A percentile compares a stretch with the other conserved stretches of the same genome.
Evolutionary conservation across 2,888 invertebrate genomes (phyloP).

Genomic region (Xanthia icteritia): DNA sequence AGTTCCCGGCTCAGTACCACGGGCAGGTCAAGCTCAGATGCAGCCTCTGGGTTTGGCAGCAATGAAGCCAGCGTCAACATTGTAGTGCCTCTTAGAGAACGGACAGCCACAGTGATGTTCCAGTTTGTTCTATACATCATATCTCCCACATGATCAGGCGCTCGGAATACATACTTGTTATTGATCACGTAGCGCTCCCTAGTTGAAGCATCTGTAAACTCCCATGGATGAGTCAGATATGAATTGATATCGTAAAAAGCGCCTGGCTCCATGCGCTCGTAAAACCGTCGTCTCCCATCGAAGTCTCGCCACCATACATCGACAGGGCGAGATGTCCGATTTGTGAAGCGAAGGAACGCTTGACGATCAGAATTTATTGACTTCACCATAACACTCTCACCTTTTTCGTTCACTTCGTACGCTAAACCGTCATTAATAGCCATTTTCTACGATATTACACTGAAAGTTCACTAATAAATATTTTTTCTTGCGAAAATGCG

Average conservation of each 20-base stretch:
- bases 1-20: slow-evolving; percentile 81
- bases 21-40: slow-evolving; percentile 84
- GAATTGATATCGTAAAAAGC: slow-evolving; percentile 93
- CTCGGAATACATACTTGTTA: slow-evolving; percentile 87
- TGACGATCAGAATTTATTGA: slow-evolving; percentile 77
- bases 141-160: slow-evolving; percentile 77
- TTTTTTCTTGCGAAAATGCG: background rate
- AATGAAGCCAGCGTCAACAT: slow-evolving; percentile 84
- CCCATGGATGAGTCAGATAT: slow-evolving; percentile 95
- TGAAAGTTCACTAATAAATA: background rate
- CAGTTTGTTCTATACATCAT: slow-evolving; percentile 83
- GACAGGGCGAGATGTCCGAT: slow-evolving; percentile 83
- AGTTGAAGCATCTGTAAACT: slow-evolving; percentile 93
- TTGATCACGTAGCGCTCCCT: slow-evolving; percentile 92
- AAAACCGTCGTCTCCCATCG: slow-evolving; percentile 91
- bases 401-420: slow-evolving; percentile 81
- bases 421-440: slow-evolving; percentile 70
- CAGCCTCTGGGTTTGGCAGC: slow-evolving; percentile 76
- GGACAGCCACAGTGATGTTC: slow-evolving; percentile 88
- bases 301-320: slow-evolving; percentile 95
- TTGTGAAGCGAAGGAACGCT: slow-evolving; percentile 81
- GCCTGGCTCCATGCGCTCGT: slow-evolving; percentile 90
- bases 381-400: slow-evolving; percentile 77
- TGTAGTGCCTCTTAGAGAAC: slow-evolving; percentile 85
- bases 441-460: slow-evolving; percentile 41